Conservation (phyloP, 2,888 invertebrate genomes). For the Brenthis hecate region DNA sequence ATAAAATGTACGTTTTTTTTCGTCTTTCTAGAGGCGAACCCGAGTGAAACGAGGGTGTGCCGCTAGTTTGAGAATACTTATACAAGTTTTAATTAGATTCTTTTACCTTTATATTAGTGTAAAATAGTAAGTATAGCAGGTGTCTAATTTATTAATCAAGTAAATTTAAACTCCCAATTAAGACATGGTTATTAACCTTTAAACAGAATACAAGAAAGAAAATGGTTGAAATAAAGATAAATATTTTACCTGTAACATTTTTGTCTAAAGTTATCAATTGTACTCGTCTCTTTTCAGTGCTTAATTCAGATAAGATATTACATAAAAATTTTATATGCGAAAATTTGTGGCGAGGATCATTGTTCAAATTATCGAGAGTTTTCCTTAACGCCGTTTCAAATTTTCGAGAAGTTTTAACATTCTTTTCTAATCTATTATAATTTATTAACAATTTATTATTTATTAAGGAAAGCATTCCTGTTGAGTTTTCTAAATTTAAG, state of each 20-base stretch:
- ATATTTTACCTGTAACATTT: conserved; percentile 40
- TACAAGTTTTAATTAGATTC: too few relatives aligned
- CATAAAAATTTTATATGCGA: conserved; percentile 56
- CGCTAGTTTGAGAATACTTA: too few relatives aligned
- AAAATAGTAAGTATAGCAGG: too few relatives aligned
- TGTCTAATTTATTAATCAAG: too few relatives aligned
- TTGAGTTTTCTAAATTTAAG: conserved; percentile 48
- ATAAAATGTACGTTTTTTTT: too few relatives aligned
- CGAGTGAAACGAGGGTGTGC: too few relatives aligned
- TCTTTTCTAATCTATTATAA: conserved; percentile 47
- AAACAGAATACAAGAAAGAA: too few relatives aligned
- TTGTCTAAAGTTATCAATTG: conserved; percentile 53
- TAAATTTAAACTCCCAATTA: too few relatives aligned
- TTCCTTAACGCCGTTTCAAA: conserved; percentile 48
- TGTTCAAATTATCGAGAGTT: conserved; percentile 44
- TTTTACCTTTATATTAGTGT: too few relatives aligned
- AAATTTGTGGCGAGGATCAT: conserved; percentile 54
- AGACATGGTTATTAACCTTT: too few relatives aligned
- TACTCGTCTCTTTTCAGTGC: conserved; percentile 48
- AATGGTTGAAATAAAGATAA: not conserved
- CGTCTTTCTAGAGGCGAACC: too few relatives aligned
- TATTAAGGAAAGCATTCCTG: conserved; percentile 55
- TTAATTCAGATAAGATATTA: conserved; percentile 48
- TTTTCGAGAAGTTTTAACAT: conserved; percentile 48
- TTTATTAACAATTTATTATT: conserved; percentile 51